These are phyloP conservation scores for Philotrypesis tridentata DNA, from an alignment of 1,140 invertebrate species.

Conservation along the genomic window DNA sequence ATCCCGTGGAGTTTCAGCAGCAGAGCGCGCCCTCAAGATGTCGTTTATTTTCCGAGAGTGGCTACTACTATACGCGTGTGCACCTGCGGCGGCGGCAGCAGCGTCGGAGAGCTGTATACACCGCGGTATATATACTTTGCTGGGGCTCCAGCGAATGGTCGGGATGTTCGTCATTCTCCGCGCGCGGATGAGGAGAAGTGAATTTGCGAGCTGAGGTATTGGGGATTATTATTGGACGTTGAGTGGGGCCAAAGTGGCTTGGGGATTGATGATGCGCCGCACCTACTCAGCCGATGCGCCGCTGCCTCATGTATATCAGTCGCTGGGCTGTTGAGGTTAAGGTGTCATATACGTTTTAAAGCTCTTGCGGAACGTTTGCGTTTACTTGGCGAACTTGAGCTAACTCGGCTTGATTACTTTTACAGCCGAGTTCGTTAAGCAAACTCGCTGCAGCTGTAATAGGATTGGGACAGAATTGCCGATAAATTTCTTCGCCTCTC, in stretches of 20 bases:
- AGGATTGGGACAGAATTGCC: no score
- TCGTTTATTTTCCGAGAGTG: conserved; percentile 18
- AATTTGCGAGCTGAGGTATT: background rate
- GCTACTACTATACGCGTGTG: background rate
- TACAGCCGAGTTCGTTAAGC: no score
- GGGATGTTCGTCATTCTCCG: background rate
- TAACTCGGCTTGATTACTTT: no score
- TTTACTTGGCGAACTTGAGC: no score
- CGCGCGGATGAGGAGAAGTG: background rate
- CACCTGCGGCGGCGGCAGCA: background rate
- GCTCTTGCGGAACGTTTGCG: no score
- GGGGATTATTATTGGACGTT: background rate
- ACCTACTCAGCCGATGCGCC: no score
- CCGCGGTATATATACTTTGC: background rate
- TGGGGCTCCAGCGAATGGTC: background rate
- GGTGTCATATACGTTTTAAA: no score
- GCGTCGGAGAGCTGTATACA: no score
- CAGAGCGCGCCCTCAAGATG: background rate
- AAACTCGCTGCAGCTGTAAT: no score
- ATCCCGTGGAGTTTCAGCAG: conserved; percentile 1
- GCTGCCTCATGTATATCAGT: no score
- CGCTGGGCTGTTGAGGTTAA: no score
- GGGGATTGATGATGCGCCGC: background rate
- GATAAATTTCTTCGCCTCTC: no score
- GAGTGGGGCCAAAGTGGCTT: background rate